Base-by-base conservation (phyloP, 2,888 invertebrate genomes). In the Andrena fulva region DNA sequence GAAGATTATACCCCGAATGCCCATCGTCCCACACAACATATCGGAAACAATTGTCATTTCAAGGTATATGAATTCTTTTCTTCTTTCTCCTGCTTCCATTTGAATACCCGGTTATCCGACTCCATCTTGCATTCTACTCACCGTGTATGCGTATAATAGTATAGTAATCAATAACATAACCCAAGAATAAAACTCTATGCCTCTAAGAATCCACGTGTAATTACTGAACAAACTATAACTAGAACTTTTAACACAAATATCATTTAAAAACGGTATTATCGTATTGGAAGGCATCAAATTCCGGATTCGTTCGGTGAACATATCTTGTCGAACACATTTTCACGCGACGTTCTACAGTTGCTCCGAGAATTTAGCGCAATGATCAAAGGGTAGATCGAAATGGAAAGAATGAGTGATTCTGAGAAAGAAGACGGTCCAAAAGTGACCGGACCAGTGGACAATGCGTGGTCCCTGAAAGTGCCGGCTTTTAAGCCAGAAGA, bases 401-500 rank as follows among this genome's bases (percentile, higher is more conserved):
- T 20, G 24, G 60, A 0, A 79, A 89, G 86, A 67, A 93, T 92
- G 91, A 92, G 91, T 80, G 93, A 94, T 50, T 92, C 91, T 2
- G 94, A 94, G n/a, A 92, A 93, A 35, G 91, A 91, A 33, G 90
- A 89, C 35, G 91, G 80, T 77, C 48, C 91, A 3, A 87, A 87
- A 7, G 89, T 89, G 0, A 93, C 92, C 2, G 96, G 95, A 3
- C 96, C 97, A 0, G 95, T 98, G 29, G 97, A 97, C 64, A 97
- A 98, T 95, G 98, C 98, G 0, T 98, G 98, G 98, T 94, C 96
- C 4, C 94, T 98, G 94, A 97, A 98, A 95, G 96, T 98, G 84
- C 98, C 98, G 0, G 95, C 96, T 90, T 99, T 99, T 91, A 97
- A 96, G 77, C 96, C 96, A 42, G 97, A 97, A 90, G 97, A 99